Percentiles rank a stretch among this genome's conserved stretches.
phyloP scores from a whole-genome alignment of 2,888 invertebrate species.

The Gonocerus acuteangulatus region DNA sequence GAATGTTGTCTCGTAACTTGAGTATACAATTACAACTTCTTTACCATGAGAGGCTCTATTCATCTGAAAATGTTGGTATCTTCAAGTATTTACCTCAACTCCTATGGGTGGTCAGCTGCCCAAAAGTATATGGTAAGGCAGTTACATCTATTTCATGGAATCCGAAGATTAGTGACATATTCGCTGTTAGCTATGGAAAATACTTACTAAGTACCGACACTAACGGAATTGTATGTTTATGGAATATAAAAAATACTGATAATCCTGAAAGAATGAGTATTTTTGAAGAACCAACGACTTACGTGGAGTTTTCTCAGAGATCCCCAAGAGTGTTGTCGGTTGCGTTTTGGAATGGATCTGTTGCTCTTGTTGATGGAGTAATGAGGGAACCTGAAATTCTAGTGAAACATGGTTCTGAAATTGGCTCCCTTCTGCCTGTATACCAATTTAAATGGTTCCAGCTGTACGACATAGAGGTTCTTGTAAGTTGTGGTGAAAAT shows the following conservation, averaged over 20 bases:
- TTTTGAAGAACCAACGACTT: conserved; percentile 58
- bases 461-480: conserved; percentile 17
- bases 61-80: conserved; percentile 55
- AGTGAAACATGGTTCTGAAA: conserved; percentile 44
- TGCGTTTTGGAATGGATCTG: conserved; percentile 64
- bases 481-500: conserved; percentile 32
- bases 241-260: conserved; percentile 68
- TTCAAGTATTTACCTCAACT: conserved; percentile 59
- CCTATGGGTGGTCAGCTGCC: conserved; percentile 59
- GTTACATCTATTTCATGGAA: conserved; percentile 61
- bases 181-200: conserved; percentile 69
- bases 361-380: conserved; percentile 64
- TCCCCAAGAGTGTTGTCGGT: conserved; percentile 66
- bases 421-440: conserved; percentile 50
- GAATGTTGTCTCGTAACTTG: conserved; percentile 60
- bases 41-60: conserved; percentile 57
- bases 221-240: conserved; percentile 60
- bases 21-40: conserved; percentile 50
- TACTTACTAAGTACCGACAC: conserved; percentile 50
- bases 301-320: conserved; percentile 59
- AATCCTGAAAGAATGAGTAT: conserved; percentile 63
- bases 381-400: conserved; percentile 48
- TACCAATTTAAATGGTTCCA: conserved; percentile 58
- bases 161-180: conserved; percentile 57
- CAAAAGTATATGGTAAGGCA: conserved; percentile 49